Conservation (phyloP, 2,113 vertebrate species). For the Rhabdomys dilectus region DNA sequence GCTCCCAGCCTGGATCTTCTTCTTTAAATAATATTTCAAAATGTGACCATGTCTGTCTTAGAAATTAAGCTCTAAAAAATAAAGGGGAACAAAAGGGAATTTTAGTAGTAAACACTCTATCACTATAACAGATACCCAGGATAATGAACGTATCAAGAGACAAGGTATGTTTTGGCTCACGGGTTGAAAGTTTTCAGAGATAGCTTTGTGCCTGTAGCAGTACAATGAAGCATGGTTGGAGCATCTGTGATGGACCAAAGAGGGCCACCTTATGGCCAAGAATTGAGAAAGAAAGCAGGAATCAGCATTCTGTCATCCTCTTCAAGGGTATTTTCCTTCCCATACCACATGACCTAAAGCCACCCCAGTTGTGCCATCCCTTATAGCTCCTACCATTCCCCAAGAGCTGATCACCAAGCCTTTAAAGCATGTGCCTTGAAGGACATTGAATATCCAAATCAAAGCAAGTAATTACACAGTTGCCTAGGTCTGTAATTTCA, state of each 20-base stretch:
- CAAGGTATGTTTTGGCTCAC: neutral
- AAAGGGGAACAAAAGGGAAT: neutral
- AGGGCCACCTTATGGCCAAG: neutral
- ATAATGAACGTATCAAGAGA: neutral
- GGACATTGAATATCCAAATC: too few relatives aligned
- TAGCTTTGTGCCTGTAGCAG: neutral
- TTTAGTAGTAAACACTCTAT: neutral
- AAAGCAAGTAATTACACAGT: neutral
- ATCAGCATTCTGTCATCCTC: neutral
- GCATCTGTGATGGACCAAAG: neutral
- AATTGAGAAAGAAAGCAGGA: neutral
- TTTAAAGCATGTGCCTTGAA: neutral
- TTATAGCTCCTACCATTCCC: too few relatives aligned
- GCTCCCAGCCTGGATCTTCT: neutral
- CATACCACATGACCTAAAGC: neutral
- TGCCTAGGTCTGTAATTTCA: too few relatives aligned
- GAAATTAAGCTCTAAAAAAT: conserved; percentile 25
- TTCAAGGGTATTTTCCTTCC: neutral
- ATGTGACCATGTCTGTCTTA: neutral
- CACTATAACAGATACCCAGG: neutral
- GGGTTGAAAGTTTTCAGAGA: neutral
- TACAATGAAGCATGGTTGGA: neutral
- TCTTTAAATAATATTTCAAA: conserved; percentile 13
- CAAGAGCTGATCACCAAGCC: neutral
- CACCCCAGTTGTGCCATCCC: too few relatives aligned